Conservation (phyloP, 2,797 vertebrate genomes). For the Brachyrhaphis roseni region DNA sequence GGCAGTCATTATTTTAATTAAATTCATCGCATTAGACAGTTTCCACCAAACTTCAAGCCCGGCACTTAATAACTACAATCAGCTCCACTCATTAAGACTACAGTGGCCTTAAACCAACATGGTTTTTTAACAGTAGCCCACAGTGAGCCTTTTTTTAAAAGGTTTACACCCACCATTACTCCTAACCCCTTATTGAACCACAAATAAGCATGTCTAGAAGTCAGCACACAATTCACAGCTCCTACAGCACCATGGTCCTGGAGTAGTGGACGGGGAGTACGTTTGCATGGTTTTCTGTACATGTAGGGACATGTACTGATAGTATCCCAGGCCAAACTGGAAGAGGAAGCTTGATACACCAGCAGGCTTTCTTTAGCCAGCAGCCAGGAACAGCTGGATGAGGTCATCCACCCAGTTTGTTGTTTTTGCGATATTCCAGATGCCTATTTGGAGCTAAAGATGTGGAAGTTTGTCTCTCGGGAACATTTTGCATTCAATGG, state of each 20-base stretch:
- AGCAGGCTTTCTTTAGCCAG: conserved; percentile 60
- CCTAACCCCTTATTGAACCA: conserved; percentile 17
- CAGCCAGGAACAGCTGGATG: conserved; percentile 63
- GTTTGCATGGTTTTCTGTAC: conserved; percentile 38
- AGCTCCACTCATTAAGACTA: conserved; percentile 8
- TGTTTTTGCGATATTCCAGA: conserved; percentile 51
- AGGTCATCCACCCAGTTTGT: conserved; percentile 53
- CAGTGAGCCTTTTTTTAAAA: conserved; percentile 16
- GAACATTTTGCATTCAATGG: conserved; percentile 46
- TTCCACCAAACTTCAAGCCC: conserved; percentile 1
- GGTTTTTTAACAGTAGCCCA: conserved; percentile 23
- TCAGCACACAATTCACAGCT: conserved; percentile 16
- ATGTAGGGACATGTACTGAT: conserved; percentile 67
- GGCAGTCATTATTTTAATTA: neutral
- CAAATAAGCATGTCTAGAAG: conserved; percentile 16
- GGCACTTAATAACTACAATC: neutral
- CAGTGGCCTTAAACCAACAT: neutral
- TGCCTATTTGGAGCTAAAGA: conserved; percentile 59
- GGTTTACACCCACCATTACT: conserved; percentile 23
- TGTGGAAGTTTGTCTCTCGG: conserved; percentile 62
- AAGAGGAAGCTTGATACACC: conserved; percentile 55
- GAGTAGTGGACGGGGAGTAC: neutral
- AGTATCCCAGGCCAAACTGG: conserved; percentile 43
- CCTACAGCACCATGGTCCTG: conserved; percentile 19
- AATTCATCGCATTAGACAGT: conserved; percentile 10